A percentile compares a stretch with the other conserved stretches of the same genome.
These are phyloP conservation scores for Trichacis sp. DNA, from an alignment of 2,888 invertebrate genomes.

Conservation along the genomic window DNA sequence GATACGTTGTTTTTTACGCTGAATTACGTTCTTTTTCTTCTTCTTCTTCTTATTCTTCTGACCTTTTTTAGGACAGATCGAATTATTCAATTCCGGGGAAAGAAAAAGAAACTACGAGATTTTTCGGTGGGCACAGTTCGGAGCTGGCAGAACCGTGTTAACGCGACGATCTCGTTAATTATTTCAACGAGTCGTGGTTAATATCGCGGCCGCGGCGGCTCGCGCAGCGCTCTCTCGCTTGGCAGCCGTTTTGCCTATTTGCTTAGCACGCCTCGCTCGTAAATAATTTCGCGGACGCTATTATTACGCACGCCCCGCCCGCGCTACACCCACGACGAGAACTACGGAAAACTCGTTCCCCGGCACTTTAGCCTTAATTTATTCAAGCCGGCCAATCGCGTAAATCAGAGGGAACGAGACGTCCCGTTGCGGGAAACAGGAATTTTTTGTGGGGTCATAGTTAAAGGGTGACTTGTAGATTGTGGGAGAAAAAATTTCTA, in stretches of 20 bases:
- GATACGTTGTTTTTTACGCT: too few relatives aligned
- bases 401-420: conserved; percentile 42
- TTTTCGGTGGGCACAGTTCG: too few relatives aligned
- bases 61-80: too few relatives aligned
- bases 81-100: too few relatives aligned
- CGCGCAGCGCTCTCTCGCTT: conserved; percentile 62
- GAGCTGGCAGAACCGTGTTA: conserved; percentile 22
- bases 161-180: conserved; percentile 63
- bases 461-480: too few relatives aligned
- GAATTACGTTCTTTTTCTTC: too few relatives aligned
- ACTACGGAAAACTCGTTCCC: conserved; percentile 41
- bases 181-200: conserved; percentile 65
- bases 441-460: too few relatives aligned
- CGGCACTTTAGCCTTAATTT: conserved; percentile 52
- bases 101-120: too few relatives aligned
- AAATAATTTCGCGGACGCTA: conserved; percentile 66
- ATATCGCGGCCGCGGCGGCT: conserved; percentile 56
- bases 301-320: conserved; percentile 60
- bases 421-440: conserved; percentile 26
- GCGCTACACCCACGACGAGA: conserved; percentile 51
- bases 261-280: conserved; percentile 62
- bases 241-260: conserved; percentile 66
- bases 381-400: conserved; percentile 48
- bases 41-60: too few relatives aligned
- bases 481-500: conserved; percentile 20